Percentiles rank a stretch among this genome's conserved stretches.
These are phyloP conservation scores for Macrotis lagotis DNA, from an alignment of 2,113 vertebrate species.

Conservation along the genomic window DNA sequence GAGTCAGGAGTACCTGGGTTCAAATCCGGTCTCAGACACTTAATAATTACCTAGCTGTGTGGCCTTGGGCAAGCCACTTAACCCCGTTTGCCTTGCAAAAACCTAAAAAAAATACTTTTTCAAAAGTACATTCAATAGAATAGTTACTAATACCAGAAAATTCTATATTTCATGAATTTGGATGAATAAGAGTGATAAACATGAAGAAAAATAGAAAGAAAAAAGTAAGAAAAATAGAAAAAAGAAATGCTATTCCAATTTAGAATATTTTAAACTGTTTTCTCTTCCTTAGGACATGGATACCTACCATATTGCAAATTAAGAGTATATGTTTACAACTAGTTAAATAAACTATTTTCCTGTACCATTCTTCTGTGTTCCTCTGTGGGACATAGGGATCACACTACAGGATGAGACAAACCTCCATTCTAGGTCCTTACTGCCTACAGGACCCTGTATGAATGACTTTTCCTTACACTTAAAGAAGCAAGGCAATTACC, in stretches of 20 bases:
- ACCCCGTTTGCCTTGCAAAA: no score
- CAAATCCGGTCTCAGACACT: no score
- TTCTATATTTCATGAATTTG: background rate
- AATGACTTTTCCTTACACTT: background rate
- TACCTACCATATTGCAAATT: background rate
- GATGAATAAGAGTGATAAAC: background rate
- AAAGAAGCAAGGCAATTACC: background rate
- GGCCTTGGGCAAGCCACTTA: no score
- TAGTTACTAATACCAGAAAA: background rate
- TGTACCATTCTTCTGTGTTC: background rate
- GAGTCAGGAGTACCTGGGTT: no score
- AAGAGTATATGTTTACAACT: background rate
- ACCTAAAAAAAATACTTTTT: background rate
- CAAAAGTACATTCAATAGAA: background rate
- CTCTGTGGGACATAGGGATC: background rate
- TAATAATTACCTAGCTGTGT: no score
- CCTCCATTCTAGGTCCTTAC: background rate
- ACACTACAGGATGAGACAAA: background rate
- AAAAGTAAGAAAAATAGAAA: background rate
- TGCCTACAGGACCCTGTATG: background rate
- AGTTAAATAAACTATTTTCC: background rate
- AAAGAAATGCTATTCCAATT: background rate
- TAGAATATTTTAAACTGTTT: background rate
- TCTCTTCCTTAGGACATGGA: background rate
- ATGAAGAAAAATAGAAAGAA: background rate